phyloP scores from a whole-genome alignment of 2,888 invertebrate genomes.

The Creontiades dilutus region DNA sequence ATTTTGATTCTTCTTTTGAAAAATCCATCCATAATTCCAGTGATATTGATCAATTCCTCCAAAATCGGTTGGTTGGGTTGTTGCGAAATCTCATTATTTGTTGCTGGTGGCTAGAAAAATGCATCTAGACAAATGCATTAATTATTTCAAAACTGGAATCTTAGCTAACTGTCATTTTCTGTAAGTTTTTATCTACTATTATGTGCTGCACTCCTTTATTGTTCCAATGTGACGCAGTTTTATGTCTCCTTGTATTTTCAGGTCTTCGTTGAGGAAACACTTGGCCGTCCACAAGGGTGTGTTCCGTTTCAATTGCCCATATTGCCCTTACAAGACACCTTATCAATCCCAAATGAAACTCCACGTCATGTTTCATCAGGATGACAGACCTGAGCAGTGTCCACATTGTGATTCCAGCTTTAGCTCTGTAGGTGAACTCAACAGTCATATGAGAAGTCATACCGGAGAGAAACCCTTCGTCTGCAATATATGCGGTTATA shows the following conservation, averaged over 20 bases:
- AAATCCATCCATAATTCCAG: too few species aligned
- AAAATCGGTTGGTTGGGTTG: too few species aligned
- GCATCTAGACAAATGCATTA: too few species aligned
- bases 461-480: background rate
- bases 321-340: constrained; percentile 43
- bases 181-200: too few species aligned
- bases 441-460: constrained; percentile 11
- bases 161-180: too few species aligned
- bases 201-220: too few species aligned
- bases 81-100: too few species aligned
- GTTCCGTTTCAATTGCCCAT: background rate
- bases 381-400: background rate
- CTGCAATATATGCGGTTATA: background rate
- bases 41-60: too few species aligned
- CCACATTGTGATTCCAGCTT: background rate
- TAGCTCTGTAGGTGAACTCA: background rate
- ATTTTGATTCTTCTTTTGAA: too few species aligned
- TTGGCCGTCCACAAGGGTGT: background rate
- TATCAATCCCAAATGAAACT: background rate
- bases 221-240: too few species aligned
- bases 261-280: constrained; percentile 45
- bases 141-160: too few species aligned
- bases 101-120: too few species aligned
- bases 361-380: constrained; percentile 5
- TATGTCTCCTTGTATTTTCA: background rate